Evolutionary conservation across 2,113 vertebrate species (phyloP).

Genomic region (Onychostruthus taczanowskii): DNA sequence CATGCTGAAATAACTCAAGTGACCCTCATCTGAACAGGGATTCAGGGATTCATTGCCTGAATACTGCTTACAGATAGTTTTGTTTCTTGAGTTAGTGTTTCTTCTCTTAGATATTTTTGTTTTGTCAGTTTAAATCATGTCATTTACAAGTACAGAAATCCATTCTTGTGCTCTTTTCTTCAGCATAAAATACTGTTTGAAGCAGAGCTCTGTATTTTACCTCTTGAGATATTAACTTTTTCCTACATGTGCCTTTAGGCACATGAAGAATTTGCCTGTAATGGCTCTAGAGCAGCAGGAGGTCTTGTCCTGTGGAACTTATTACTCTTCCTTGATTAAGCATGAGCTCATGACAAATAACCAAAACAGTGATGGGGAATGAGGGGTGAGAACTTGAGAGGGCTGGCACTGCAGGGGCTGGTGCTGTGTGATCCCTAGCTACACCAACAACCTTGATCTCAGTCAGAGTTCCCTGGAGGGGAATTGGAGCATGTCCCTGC

Average conservation of each 20-base stretch:
- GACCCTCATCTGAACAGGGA: background rate
- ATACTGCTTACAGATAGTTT: background rate
- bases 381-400: background rate
- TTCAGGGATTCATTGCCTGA: background rate
- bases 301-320: background rate
- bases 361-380: background rate
- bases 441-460: background rate
- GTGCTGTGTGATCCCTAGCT: background rate
- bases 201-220: background rate
- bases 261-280: background rate
- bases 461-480: background rate
- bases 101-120: background rate
- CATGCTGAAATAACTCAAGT: background rate
- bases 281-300: background rate
- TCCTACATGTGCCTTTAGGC: background rate
- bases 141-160: background rate
- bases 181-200: background rate
- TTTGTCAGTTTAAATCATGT: background rate
- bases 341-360: background rate
- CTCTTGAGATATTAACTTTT: background rate
- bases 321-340: background rate
- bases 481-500: background rate
- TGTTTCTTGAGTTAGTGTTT: background rate
- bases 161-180: background rate
- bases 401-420: background rate